Conservation (phyloP, 2,797 vertebrate species). For the Arrhamphus sclerolepis region DNA sequence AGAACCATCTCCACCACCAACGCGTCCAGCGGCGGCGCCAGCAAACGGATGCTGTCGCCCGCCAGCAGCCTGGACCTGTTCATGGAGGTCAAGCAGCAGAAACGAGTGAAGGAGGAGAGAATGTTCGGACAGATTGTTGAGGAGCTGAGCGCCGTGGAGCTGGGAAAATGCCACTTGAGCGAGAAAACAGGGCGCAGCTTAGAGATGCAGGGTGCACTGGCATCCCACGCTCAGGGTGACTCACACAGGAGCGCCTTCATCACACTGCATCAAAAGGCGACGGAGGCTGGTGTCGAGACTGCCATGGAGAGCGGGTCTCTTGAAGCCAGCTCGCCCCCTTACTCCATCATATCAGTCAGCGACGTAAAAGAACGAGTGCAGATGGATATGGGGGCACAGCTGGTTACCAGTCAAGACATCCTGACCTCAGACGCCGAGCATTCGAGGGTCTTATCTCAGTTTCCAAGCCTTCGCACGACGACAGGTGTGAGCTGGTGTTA, state of each 20-base stretch:
- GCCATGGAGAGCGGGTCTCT: constrained; percentile 88
- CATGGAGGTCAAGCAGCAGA: constrained; percentile 97
- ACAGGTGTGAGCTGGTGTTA: constrained; percentile 99
- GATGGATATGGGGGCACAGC: constrained; percentile 83
- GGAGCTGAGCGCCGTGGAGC: constrained; percentile 94
- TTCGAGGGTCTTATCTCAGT: constrained; percentile 88
- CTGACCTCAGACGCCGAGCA: constrained; percentile 85
- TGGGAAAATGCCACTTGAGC: constrained; percentile 89
- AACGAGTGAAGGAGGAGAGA: constrained; percentile 96
- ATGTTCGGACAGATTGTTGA: constrained; percentile 98
- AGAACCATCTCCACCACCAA: constrained; percentile 89
- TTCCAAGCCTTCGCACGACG: constrained; percentile 95
- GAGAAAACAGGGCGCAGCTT: constrained; percentile 84
- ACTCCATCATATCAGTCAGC: constrained; percentile 72
- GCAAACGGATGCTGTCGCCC: constrained; percentile 96
- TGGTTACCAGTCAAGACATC: constrained; percentile 77
- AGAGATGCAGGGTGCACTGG: constrained; percentile 52
- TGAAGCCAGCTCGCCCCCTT: constrained; percentile 83
- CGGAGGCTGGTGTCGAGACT: constrained; percentile 78
- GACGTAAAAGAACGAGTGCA: constrained; percentile 80
- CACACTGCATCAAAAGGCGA: constrained; percentile 78
- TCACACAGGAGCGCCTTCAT: constrained; percentile 74
- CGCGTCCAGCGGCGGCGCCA: constrained; percentile 88
- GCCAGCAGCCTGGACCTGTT: constrained; percentile 96
- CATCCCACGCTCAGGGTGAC: constrained; percentile 73